A percentile compares a stretch with the other conserved stretches of the same genome.
Conservation (phyloP, 2,113 vertebrate species). For the Paracanthobrama guichenoti region DNA sequence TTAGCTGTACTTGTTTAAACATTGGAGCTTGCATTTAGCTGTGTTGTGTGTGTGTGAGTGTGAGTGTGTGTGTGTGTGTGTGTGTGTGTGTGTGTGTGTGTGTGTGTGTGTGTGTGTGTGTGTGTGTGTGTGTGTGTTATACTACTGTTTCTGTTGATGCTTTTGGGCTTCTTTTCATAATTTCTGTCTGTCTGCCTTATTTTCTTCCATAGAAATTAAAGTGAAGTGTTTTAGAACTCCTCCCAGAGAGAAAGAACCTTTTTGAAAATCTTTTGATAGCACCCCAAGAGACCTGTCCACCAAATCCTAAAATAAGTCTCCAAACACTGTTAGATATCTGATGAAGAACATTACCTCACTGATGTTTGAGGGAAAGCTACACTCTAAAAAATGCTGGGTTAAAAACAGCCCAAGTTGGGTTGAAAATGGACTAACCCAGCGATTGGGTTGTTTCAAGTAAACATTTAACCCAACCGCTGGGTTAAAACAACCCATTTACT, state of each 20-base stretch:
- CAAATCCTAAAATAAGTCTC: not conserved
- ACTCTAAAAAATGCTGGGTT: too few relatives aligned
- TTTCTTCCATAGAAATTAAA: too few relatives aligned
- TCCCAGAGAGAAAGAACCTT: not conserved
- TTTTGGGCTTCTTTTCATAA: not conserved
- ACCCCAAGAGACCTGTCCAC: not conserved
- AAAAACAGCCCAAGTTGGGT: too few relatives aligned
- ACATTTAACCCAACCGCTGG: too few relatives aligned
- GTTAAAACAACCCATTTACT: too few relatives aligned
- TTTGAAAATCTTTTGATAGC: not conserved
- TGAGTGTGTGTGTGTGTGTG: not conserved
- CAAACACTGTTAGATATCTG: not conserved
- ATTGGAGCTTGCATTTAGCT: conserved; percentile 27
- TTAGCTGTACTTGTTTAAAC: conserved; percentile 14
- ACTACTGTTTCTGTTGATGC: conserved; percentile 32
- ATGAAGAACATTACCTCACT: not conserved
- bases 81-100: not conserved
- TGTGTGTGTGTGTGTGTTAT: conserved; percentile 6
- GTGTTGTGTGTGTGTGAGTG: not conserved
- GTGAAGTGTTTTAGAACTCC: not conserved
- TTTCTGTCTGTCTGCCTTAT: not conserved
- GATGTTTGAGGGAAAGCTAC: not conserved
- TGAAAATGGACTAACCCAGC: too few relatives aligned
- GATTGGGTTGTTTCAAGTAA: too few relatives aligned
- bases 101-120: not conserved